Conservation (phyloP, 2,797 vertebrate species). For the Delichon dasypus region DNA sequence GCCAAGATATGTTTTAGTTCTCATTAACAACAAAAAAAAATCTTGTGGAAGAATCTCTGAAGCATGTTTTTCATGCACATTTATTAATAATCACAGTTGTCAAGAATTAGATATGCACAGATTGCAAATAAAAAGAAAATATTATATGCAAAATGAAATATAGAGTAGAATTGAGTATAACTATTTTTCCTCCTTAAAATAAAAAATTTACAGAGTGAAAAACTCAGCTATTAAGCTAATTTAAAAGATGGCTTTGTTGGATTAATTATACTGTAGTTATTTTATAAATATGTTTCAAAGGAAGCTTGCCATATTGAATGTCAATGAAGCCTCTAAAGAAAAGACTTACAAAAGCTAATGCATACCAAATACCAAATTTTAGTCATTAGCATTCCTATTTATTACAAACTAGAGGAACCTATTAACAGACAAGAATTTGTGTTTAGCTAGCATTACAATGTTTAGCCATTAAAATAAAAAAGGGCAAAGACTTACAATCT, state of each 20-base stretch:
- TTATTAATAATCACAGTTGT: slow-evolving; percentile 79
- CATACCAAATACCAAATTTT: slow-evolving; percentile 81
- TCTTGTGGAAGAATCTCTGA: slow-evolving; percentile 70
- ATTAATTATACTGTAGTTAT: slow-evolving; percentile 84
- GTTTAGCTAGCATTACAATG: slow-evolving; percentile 79
- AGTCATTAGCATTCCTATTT: slow-evolving; percentile 80
- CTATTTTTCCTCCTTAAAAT: slow-evolving; percentile 72
- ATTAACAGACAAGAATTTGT: slow-evolving; percentile 78
- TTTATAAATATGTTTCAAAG: slow-evolving; percentile 85
- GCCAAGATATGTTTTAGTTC: slow-evolving; percentile 73
- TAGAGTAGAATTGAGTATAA: slow-evolving; percentile 60
- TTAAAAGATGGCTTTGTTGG: slow-evolving; percentile 83
- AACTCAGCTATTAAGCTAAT: slow-evolving; percentile 75
- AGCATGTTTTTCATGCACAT: slow-evolving; percentile 68
- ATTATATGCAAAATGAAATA: slow-evolving; percentile 69
- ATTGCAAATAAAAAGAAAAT: slow-evolving; percentile 71
- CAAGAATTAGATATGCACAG: slow-evolving; percentile 75
- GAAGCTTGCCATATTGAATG: slow-evolving; percentile 81
- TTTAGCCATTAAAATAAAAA: slow-evolving; percentile 75
- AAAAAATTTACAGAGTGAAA: slow-evolving; percentile 69
- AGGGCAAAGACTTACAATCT: slow-evolving; percentile 50
- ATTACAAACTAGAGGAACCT: slow-evolving; percentile 78
- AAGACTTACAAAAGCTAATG: slow-evolving; percentile 78
- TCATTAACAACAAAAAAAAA: slow-evolving; percentile 73
- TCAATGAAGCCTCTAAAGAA: slow-evolving; percentile 78